Percentiles rank a stretch among this genome's conserved stretches.
These are phyloP conservation scores for Gracilinanus agilis DNA, from an alignment of 2,113 vertebrate species.

Conservation along the genomic window DNA sequence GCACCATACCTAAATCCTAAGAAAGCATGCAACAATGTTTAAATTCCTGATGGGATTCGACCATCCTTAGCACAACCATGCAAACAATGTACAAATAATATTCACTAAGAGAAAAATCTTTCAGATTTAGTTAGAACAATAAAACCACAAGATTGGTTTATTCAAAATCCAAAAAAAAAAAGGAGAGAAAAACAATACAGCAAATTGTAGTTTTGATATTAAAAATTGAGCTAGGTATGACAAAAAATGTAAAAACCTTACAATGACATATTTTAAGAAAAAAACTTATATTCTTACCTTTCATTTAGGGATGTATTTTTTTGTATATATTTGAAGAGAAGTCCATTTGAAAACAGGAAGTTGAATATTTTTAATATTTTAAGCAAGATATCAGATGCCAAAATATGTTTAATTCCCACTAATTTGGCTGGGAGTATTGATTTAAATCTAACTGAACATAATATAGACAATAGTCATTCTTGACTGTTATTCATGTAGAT, in stretches of 20 bases:
- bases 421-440: constrained; percentile 69
- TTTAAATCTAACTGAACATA: constrained; percentile 76
- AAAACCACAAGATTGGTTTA: too few relatives aligned
- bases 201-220: not conserved
- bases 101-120: too few relatives aligned
- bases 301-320: not conserved
- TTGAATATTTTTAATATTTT: not conserved
- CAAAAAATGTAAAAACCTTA: too few relatives aligned
- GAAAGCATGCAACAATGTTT: too few relatives aligned
- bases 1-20: too few relatives aligned
- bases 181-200: not conserved
- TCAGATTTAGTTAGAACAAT: too few relatives aligned
- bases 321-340: not conserved
- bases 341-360: not conserved
- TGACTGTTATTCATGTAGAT: constrained; percentile 69
- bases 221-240: not conserved
- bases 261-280: constrained; percentile 42
- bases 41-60: too few relatives aligned
- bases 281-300: constrained; percentile 6
- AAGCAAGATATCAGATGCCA: constrained; percentile 2
- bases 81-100: too few relatives aligned
- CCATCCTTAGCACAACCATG: too few relatives aligned
- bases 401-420: constrained; percentile 66
- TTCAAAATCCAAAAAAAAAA: not conserved
- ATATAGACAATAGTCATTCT: constrained; percentile 40